phyloP scores from a whole-genome alignment of 2,113 vertebrate genomes.

The Cyanoderma ruficeps region DNA sequence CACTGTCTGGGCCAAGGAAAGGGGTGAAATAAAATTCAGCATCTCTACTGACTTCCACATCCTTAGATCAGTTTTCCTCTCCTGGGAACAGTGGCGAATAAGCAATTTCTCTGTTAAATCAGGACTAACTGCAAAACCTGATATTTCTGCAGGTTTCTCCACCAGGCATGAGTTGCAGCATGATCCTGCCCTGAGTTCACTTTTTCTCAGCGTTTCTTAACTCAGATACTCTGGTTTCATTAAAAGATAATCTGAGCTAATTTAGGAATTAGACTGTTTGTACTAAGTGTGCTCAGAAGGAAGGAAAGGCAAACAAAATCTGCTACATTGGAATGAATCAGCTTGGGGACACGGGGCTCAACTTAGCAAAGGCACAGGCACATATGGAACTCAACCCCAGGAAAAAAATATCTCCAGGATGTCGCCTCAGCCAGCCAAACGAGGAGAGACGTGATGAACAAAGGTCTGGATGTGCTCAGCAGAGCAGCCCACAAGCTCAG shows the following conservation, averaged over 20 bases:
- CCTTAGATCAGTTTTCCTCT: not conserved
- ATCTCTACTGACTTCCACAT: not conserved
- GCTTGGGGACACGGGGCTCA: slow-evolving; percentile 13
- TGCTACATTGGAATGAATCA: slow-evolving; percentile 50
- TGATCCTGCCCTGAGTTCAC: not conserved
- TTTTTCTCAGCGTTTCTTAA: slow-evolving; percentile 5
- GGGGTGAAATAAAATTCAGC: not conserved
- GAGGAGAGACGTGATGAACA: not conserved
- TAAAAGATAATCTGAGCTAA: slow-evolving; percentile 55
- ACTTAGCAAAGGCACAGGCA: slow-evolving; percentile 50
- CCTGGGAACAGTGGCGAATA: not conserved
- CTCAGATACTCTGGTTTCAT: not conserved
- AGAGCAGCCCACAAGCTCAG: not conserved
- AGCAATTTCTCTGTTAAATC: not conserved
- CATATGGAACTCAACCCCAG: slow-evolving; percentile 45
- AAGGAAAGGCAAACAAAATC: slow-evolving; percentile 61
- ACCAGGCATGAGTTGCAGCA: not conserved
- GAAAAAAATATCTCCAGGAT: slow-evolving; percentile 35
- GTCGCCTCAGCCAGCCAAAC: not conserved
- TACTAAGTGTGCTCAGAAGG: slow-evolving; percentile 48
- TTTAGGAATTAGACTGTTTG: slow-evolving; percentile 62
- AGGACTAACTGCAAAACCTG: not conserved
- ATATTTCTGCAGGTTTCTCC: not conserved
- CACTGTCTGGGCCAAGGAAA: not conserved
- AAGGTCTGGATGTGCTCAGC: not conserved